Conservation (phyloP, 2,797 vertebrate species). For the Chelidonichthys spinosus region DNA sequence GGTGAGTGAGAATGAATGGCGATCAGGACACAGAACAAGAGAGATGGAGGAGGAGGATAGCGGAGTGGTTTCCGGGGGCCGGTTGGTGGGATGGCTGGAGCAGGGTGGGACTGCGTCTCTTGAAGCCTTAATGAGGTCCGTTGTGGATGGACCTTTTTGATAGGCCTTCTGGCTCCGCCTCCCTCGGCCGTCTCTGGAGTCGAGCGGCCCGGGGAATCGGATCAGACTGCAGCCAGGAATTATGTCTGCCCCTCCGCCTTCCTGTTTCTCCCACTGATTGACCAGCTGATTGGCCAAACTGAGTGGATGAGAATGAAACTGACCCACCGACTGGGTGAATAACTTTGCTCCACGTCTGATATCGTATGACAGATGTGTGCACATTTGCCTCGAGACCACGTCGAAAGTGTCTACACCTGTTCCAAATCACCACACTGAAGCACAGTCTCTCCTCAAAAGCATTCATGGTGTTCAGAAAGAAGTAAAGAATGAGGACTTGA, state of each 20-base stretch:
- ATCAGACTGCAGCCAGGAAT: conserved; percentile 34
- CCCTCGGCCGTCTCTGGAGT: conserved; percentile 27
- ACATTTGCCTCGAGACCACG: background rate
- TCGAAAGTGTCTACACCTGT: background rate
- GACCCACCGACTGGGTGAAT: background rate
- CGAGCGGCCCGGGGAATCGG: conserved; percentile 17
- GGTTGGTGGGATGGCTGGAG: conserved; percentile 64
- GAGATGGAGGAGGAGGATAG: conserved; percentile 33
- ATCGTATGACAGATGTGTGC: background rate
- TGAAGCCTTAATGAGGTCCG: conserved; percentile 71
- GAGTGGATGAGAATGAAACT: conserved; percentile 10
- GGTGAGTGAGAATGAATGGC: conserved; percentile 38
- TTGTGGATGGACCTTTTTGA: conserved; percentile 72
- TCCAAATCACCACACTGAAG: background rate
- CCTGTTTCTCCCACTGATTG: conserved; percentile 17
- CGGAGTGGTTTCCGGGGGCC: conserved; percentile 38
- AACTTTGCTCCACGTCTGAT: background rate
- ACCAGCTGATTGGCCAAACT: conserved; percentile 9
- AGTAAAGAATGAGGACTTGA: too few relatives aligned
- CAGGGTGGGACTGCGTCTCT: conserved; percentile 56
- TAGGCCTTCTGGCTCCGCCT: conserved; percentile 54
- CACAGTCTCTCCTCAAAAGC: background rate
- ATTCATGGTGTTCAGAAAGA: background rate
- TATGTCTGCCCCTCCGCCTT: conserved; percentile 9
- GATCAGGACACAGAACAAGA: conserved; percentile 42